A percentile compares a stretch with the other conserved stretches of the same genome.
phyloP scores from a whole-genome alignment of 2,113 vertebrate genomes.

The Microcebus ravelobensis region DNA sequence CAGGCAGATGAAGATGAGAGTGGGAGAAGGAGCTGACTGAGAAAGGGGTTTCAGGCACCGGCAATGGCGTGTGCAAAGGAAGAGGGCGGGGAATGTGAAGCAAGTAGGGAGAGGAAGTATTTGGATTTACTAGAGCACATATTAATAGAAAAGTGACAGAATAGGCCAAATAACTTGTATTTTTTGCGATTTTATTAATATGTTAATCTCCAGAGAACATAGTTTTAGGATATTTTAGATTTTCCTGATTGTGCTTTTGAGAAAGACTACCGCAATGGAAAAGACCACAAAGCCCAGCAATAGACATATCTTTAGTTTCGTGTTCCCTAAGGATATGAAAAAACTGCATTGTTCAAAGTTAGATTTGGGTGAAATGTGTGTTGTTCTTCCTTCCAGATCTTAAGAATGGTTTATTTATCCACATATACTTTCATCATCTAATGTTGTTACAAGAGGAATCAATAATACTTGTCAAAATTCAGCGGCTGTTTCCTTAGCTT shows the following conservation, averaged over 20 bases:
- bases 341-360: background rate
- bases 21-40: background rate
- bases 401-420: background rate
- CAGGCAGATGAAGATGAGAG: background rate
- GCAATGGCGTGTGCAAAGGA: background rate
- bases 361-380: background rate
- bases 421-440: background rate
- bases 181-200: conserved; percentile 7
- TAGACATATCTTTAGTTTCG: background rate
- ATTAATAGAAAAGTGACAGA: background rate
- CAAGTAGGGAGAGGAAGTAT: background rate
- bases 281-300: background rate
- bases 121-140: background rate
- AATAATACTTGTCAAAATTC: background rate
- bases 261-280: background rate
- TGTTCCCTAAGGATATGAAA: background rate
- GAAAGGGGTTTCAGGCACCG: background rate
- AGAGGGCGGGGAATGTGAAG: background rate
- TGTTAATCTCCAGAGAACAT: background rate
- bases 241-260: background rate
- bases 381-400: background rate
- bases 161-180: background rate
- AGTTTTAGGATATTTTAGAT: background rate
- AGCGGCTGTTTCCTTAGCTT: background rate
- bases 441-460: background rate